These are phyloP conservation scores for Bactericera cockerelli DNA, from an alignment of 1,140 invertebrate genomes.

Conservation along the genomic window DNA sequence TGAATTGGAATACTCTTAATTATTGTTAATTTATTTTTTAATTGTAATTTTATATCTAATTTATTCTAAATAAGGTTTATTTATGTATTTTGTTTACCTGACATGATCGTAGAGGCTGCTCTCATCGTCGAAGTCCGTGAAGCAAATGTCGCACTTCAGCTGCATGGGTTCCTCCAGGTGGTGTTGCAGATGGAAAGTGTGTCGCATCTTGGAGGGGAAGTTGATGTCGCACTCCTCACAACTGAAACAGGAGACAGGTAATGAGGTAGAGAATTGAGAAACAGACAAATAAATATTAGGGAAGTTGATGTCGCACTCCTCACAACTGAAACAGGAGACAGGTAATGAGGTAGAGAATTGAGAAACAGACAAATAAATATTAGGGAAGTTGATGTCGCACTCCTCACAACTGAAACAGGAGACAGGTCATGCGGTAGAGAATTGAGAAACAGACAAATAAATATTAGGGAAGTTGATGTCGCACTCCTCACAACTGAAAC, in stretches of 20 bases:
- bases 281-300: too few species aligned
- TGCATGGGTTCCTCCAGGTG: constrained; percentile 14
- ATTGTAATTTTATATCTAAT: too few species aligned
- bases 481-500: constrained; percentile 9
- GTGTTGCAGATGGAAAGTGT: constrained; percentile 16
- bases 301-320: constrained; percentile 12
- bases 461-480: constrained; percentile 14
- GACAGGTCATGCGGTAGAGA: too few species aligned
- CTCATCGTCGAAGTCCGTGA: constrained; percentile 15
- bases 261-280: too few species aligned
- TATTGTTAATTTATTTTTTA: too few species aligned
- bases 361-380: too few species aligned
- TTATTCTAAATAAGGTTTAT: too few species aligned
- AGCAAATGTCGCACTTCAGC: constrained; percentile 15
- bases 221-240: constrained; percentile 11
- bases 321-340: constrained; percentile 7
- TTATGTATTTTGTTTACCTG: neutral
- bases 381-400: constrained; percentile 14
- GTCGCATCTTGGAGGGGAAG: constrained; percentile 16
- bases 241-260: too few species aligned
- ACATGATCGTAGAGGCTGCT: constrained; percentile 16
- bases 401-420: constrained; percentile 1
- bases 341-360: too few species aligned
- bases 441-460: too few species aligned
- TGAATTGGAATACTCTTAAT: too few species aligned